Evolutionary conservation across 2,888 invertebrate species (phyloP).

Genomic region (Ennomos fuscantarius): DNA sequence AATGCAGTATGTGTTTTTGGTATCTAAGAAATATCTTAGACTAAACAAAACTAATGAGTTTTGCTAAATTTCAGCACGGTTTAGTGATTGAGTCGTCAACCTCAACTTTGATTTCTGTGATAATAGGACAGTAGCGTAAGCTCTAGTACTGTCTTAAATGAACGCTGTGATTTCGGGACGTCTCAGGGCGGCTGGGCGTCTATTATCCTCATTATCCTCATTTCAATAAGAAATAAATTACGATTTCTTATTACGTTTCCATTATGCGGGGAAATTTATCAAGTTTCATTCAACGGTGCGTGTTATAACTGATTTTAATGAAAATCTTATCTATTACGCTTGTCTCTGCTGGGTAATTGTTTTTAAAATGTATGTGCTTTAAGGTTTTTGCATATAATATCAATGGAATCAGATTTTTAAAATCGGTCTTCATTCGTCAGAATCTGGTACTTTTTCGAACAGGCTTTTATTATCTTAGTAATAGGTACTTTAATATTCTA

Average conservation of each 20-base stretch:
- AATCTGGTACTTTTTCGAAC: too few species aligned
- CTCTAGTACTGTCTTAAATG: slow-evolving; percentile 15
- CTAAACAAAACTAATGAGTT: too few species aligned
- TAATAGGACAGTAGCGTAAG: background rate
- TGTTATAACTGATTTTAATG: slow-evolving; percentile 70
- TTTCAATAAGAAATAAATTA: slow-evolving; percentile 85
- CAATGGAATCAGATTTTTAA: too few species aligned
- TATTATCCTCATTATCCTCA: slow-evolving; percentile 83
- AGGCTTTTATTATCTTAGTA: too few species aligned
- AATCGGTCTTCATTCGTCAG: too few species aligned
- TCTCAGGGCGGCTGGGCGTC: slow-evolving; percentile 69
- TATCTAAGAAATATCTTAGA: too few species aligned
- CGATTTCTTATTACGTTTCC: slow-evolving; percentile 83
- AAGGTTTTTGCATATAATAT: background rate
- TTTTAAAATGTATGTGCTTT: slow-evolving; percentile 20
- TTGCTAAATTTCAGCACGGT: too few species aligned
- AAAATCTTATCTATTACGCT: slow-evolving; percentile 54
- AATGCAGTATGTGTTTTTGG: too few species aligned
- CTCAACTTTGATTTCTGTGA: too few species aligned
- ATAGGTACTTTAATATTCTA: too few species aligned
- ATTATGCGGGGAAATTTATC: slow-evolving; percentile 78
- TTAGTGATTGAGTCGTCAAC: too few species aligned
- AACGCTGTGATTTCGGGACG: slow-evolving; percentile 41
- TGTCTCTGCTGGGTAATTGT: slow-evolving; percentile 37
- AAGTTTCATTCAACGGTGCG: slow-evolving; percentile 73